Conservation (phyloP, 2,113 vertebrate species). For the Galbula dea region DNA sequence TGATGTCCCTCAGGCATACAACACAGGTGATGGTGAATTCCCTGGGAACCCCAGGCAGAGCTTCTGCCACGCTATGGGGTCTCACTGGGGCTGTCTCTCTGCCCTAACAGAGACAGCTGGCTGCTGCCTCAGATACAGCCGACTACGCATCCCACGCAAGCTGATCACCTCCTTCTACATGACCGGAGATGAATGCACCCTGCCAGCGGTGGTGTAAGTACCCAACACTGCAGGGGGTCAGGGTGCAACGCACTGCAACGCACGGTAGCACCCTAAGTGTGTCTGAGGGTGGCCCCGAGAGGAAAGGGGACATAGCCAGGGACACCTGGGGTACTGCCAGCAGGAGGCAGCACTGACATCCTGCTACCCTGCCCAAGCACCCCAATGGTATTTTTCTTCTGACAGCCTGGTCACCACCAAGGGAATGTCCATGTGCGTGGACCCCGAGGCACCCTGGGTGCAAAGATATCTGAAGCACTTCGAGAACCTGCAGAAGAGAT, state of each 20-base stretch:
- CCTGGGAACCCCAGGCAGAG: neutral
- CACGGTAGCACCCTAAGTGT: neutral
- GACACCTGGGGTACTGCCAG: neutral
- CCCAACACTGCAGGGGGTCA: fast-evolving
- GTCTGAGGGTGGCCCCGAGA: neutral
- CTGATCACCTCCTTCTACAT: fast-evolving
- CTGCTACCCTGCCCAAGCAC: fast-evolving
- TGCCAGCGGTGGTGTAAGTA: neutral
- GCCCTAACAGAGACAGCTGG: fast-evolving
- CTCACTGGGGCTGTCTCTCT: neutral
- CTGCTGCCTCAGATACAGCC: fast-evolving
- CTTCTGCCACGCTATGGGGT: fast-evolving
- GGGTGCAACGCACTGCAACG: neutral
- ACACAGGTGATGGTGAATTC: neutral
- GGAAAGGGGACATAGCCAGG: neutral
- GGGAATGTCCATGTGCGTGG: fast-evolving
- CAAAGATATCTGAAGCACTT: fast-evolving
- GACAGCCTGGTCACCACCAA: neutral
- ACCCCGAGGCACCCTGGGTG: neutral
- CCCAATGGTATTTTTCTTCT: neutral
- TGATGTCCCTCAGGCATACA: fast-evolving
- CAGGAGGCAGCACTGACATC: fast-evolving
- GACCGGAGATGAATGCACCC: no score
- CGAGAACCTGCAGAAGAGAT: fast-evolving
- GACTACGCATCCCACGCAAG: fast-evolving